Evolutionary conservation across 2,113 vertebrate genomes (phyloP).

Genomic region (Ramphastos sulfuratus): DNA sequence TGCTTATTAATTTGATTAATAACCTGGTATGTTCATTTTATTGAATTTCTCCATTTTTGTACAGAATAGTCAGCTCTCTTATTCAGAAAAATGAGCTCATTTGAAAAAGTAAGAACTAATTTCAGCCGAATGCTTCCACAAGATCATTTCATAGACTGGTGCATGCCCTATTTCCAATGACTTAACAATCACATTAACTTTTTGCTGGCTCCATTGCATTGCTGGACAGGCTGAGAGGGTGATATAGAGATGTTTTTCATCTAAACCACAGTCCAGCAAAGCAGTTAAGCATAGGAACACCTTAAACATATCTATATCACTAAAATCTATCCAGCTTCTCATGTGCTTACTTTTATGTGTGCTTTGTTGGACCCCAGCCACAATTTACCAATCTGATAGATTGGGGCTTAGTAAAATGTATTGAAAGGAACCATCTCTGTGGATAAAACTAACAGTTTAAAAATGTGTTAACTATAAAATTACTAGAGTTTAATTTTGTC

Average conservation of each 20-base stretch:
- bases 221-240: background rate
- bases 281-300: background rate
- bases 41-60: conserved; percentile 37
- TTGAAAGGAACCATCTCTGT: background rate
- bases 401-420: background rate
- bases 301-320: background rate
- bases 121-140: conserved; percentile 40
- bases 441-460: conserved; percentile 29
- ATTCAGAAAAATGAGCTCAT: conserved; percentile 60
- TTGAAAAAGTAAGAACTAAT: conserved; percentile 52
- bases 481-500: conserved; percentile 21
- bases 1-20: conserved; percentile 56
- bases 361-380: background rate
- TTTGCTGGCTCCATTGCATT: background rate
- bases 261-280: background rate
- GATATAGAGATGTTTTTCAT: background rate
- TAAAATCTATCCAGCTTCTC: background rate
- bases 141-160: background rate
- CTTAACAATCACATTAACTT: conserved; percentile 47
- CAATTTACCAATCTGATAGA: background rate
- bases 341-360: background rate
- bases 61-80: conserved; percentile 34
- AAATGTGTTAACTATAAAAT: conserved; percentile 25
- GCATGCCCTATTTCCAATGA: conserved; percentile 31
- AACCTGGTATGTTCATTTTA: conserved; percentile 25